Evolutionary conservation across 53 echinoderm and acorn worm genomes (phyloP).

Genomic region (Paelopatides confundens): DNA sequence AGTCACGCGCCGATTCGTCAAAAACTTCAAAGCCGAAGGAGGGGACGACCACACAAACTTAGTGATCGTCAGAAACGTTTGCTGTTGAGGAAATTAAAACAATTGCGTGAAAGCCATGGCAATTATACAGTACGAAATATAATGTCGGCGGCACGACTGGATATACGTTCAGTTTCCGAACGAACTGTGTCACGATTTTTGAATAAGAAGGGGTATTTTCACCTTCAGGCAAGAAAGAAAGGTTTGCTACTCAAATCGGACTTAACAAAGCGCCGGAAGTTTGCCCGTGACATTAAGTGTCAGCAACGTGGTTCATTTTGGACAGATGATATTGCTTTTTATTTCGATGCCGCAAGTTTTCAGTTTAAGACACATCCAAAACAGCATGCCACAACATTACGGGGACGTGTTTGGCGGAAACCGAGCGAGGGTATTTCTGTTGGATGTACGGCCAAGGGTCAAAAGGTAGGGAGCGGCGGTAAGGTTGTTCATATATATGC

Average conservation of each 20-base stretch:
- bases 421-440: neutral
- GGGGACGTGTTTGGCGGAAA: conserved; percentile 1
- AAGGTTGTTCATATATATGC: conserved; percentile 4
- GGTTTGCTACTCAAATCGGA: neutral
- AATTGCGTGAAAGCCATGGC: too few relatives aligned
- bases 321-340: neutral
- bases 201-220: neutral
- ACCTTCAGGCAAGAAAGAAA: neutral
- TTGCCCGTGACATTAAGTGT: neutral
- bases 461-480: conserved; percentile 16
- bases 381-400: neutral
- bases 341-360: neutral
- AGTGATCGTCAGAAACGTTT: too few relatives aligned
- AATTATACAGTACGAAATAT: too few relatives aligned
- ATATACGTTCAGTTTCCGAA: too few relatives aligned
- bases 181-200: neutral
- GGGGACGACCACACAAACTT: too few relatives aligned
- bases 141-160: too few relatives aligned
- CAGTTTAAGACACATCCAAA: neutral
- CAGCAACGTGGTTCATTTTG: neutral
- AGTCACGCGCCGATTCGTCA: too few relatives aligned
- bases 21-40: too few relatives aligned
- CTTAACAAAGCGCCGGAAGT: neutral
- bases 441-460: conserved; percentile 9
- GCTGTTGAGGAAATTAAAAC: too few relatives aligned